These are phyloP conservation scores for Chlorodrepanis virens DNA, from an alignment of 2,113 vertebrate genomes.

Conservation along the genomic window DNA sequence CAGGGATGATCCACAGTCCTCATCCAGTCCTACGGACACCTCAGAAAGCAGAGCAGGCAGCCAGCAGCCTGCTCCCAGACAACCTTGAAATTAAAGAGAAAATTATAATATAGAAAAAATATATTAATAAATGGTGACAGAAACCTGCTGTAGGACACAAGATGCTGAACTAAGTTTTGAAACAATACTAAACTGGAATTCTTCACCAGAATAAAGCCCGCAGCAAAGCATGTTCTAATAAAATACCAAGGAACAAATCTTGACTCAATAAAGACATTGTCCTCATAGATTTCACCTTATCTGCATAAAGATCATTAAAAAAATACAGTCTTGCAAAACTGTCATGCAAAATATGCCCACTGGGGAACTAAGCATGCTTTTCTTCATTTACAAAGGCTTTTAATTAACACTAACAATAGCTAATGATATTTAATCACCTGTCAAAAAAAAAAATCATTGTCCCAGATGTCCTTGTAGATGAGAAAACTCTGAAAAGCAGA, in stretches of 20 bases:
- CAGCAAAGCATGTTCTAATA: background rate
- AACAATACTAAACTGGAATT: background rate
- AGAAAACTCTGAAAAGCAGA: background rate
- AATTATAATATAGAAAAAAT: background rate
- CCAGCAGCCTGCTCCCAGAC: background rate
- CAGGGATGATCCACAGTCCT: background rate
- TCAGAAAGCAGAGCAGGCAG: background rate
- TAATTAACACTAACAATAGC: conserved; percentile 32
- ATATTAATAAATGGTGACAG: background rate
- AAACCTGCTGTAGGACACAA: background rate
- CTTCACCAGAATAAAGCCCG: background rate
- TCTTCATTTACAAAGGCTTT: conserved; percentile 28
- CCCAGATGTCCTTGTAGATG: background rate
- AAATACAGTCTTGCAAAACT: conserved; percentile 11
- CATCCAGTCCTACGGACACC: background rate
- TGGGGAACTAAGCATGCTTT: background rate
- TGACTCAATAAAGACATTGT: background rate
- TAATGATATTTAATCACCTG: conserved; percentile 51
- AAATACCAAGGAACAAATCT: conserved; percentile 14
- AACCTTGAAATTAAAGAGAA: background rate
- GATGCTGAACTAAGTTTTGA: background rate
- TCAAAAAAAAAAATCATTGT: background rate
- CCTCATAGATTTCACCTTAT: conserved; percentile 28
- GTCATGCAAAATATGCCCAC: background rate
- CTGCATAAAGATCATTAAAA: conserved; percentile 12